Evolutionary conservation across 2,888 invertebrate genomes (phyloP).

Genomic region (Hoplodrina ambigua): DNA sequence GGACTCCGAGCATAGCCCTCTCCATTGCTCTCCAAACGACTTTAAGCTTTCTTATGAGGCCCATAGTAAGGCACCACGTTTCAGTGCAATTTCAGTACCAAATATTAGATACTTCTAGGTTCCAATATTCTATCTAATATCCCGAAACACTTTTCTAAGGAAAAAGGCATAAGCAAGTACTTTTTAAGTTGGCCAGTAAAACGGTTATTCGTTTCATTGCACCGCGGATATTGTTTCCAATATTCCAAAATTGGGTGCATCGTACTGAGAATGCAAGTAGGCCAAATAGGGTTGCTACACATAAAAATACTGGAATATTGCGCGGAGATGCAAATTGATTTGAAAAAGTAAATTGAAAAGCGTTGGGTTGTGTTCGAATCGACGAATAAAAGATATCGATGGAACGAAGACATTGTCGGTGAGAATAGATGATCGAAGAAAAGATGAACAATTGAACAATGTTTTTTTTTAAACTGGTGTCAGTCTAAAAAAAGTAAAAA

Average conservation of each 20-base stretch:
- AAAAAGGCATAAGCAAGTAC: constrained; percentile 29
- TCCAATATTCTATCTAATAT: constrained; percentile 14
- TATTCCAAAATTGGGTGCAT: constrained; percentile 75
- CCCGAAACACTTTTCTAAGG: constrained; percentile 14
- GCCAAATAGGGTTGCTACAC: constrained; percentile 29
- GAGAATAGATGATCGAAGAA: not conserved
- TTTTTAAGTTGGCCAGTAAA: constrained; percentile 56
- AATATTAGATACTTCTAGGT: not conserved
- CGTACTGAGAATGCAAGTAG: constrained; percentile 50
- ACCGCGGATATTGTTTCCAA: constrained; percentile 69
- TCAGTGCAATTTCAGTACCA: not conserved
- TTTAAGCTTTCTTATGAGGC: too few species aligned
- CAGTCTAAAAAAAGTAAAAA: too few species aligned
- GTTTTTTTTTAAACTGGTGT: too few species aligned
- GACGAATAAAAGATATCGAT: not conserved
- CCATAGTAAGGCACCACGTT: too few species aligned
- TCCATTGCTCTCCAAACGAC: too few species aligned
- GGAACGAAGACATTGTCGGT: not conserved
- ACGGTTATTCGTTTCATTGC: constrained; percentile 51
- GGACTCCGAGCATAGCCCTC: too few species aligned
- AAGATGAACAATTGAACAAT: too few species aligned
- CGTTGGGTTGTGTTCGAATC: not conserved
- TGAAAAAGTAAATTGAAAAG: not conserved
- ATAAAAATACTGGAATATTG: constrained; percentile 31
- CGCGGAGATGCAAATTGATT: constrained; percentile 35